Percentiles rank a stretch among this genome's conserved stretches.
Conservation (phyloP, 2,113 vertebrate genomes). For the Smithornis capensis region DNA sequence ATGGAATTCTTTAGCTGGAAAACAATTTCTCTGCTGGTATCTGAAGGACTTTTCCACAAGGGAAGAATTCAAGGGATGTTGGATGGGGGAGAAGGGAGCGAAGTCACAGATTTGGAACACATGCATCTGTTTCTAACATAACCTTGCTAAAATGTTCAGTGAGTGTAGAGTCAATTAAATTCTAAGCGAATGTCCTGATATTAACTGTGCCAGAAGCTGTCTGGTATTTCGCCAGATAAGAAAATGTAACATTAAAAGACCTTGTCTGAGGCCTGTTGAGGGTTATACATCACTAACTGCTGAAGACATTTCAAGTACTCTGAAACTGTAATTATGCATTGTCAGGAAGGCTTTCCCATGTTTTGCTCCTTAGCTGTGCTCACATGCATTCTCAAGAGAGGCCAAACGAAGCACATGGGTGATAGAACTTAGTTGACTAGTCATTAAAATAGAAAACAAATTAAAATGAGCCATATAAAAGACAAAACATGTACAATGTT, state of each 20-base stretch:
- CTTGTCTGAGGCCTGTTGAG: slow-evolving; percentile 42
- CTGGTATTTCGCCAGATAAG: slow-evolving; percentile 58
- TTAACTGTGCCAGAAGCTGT: slow-evolving; percentile 54
- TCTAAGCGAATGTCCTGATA: slow-evolving; percentile 47
- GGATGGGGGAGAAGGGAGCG: background rate
- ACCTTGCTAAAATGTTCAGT: slow-evolving; percentile 55
- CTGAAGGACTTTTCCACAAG: slow-evolving; percentile 23
- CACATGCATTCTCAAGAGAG: background rate
- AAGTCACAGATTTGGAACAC: slow-evolving; percentile 38
- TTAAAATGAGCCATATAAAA: background rate
- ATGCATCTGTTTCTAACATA: slow-evolving; percentile 58
- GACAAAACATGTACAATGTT: background rate
- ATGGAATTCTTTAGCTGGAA: background rate
- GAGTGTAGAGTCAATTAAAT: slow-evolving; percentile 58
- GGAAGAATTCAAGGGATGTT: slow-evolving; percentile 25
- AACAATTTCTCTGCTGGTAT: background rate
- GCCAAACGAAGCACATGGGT: background rate
- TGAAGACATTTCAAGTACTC: slow-evolving; percentile 37
- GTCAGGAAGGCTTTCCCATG: slow-evolving; percentile 4
- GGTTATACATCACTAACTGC: slow-evolving; percentile 41
- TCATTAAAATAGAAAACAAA: slow-evolving; percentile 50
- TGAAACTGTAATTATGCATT: slow-evolving; percentile 20
- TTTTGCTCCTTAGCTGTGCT: background rate
- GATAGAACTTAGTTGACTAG: background rate
- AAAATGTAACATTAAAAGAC: slow-evolving; percentile 49